Evolutionary conservation across 92 coral and sea anemone genomes (phyloP), one percentile per base, ranked within the genome.

Genomic region (Pocillopora meandrina): DNA sequence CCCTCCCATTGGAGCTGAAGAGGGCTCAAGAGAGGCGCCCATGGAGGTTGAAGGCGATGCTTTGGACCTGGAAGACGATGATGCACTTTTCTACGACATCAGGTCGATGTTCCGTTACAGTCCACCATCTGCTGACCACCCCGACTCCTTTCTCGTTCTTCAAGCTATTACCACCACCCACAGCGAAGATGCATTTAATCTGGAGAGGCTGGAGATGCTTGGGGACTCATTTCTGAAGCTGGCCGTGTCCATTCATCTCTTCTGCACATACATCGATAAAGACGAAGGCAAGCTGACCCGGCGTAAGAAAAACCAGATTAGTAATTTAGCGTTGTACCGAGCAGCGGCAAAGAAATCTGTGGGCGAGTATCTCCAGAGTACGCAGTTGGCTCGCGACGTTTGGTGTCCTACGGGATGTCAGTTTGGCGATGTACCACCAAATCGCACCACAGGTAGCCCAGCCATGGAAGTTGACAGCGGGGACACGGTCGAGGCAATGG

Each of bases 201-300:
- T 97, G 31, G 98, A 97, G 75, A 93, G 99, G 33, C 90, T 95
- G 47, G 99, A 97, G 90, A 97, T 97, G 98, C 93, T 97, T 17
- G 99, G 99, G 11, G 99, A 97, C 69, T 95, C 99, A 9, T 97
- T 97, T 74, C 88, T 97, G 47, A 97, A 97, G 84, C 95, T 92
- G 61, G 99, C 99, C 1, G 98, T 97, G 36, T 92, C 95, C 11
- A 89, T 97, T 65, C 88, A 81, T 81, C 93, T 95, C 13, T 97
- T 76, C 72, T 91, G 93, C 77, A 88, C 84, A 26, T 90, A 94
- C 68, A 76, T 78, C 12, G 88, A 92, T 81, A 91, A 90, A 77
- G 98, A 95, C 72, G 99, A 97, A 26, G 99, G 99, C 12, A 93
- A 91, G 72, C 93, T 97, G n/a, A 97, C 99, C 18, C 85, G 77